Conservation (phyloP, 2,113 vertebrate species). For the Pterophyllum scalare region DNA sequence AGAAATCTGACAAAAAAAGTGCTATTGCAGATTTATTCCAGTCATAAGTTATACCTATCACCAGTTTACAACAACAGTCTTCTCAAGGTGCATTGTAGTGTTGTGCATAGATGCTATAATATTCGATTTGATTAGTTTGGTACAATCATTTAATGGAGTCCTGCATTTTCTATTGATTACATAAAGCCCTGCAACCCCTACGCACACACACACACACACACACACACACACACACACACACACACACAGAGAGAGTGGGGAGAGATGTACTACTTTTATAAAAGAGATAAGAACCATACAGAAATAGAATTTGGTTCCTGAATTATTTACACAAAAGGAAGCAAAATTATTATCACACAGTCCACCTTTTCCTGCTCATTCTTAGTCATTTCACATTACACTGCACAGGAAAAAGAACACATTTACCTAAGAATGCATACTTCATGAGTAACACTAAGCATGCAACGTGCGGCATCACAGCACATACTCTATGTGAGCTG, state of each 20-base stretch:
- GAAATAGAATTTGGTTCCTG: slow-evolving; percentile 36
- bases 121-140: not conserved
- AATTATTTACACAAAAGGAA: slow-evolving; percentile 47
- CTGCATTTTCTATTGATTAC: slow-evolving; percentile 9
- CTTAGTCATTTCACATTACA: not conserved
- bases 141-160: not conserved
- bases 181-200: not conserved
- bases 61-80: slow-evolving; percentile 8
- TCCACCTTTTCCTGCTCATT: not conserved
- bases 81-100: not conserved
- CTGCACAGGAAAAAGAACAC: not conserved
- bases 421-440: not conserved
- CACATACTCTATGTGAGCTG: not conserved
- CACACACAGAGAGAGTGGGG: not conserved
- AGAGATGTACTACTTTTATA: slow-evolving; percentile 6
- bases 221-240: not conserved
- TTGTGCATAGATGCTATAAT: not conserved
- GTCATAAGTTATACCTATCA: slow-evolving; percentile 35
- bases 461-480: not conserved
- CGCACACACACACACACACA: not conserved
- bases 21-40: slow-evolving; percentile 33
- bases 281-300: slow-evolving; percentile 15
- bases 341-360: slow-evolving; percentile 30
- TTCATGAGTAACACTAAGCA: not conserved
- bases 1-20: slow-evolving; percentile 14